Evolutionary conservation across 2,797 vertebrate species (phyloP), one percentile per base, ranked within the genome.

Genomic region (Otolemur crassicaudatus): DNA sequence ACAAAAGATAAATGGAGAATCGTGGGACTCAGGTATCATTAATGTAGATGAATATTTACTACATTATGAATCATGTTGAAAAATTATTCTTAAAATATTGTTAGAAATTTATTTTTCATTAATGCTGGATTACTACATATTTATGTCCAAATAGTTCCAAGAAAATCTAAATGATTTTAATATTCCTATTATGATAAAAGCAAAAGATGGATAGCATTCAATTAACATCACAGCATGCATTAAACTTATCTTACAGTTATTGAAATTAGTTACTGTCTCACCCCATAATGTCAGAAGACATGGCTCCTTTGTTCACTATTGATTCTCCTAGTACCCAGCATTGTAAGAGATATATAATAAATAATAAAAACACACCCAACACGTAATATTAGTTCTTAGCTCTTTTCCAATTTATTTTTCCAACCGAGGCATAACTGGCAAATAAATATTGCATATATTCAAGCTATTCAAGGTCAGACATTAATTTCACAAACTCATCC

Each of bases 161-260:
- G 23, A 63, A 94, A 91, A 91, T 67, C 12, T 73, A 69, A 90
- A 65, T 86, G 22, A 34, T 86, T 83, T 93, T 80, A 82, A 82
- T 61, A 90, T 65, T 95, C 37, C 29, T 87, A n/a, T n/a, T 22
- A 89, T 88, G 31, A 69, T 87, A 94, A 91, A 95, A 86, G 17
- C 7, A 81, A 91, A 96, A 95, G 67, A 97, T 53, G 75, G 17
- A 95, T 76, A 85, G 37, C 79, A 88, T 88, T 85, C 63, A 97
- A 83, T 93, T 91, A 88, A 53, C 17, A 89, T 63, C 46, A 61
- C 63, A 76, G 76, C 40, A 34, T 46, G 70, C 31, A 92, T 23
- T 84, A 90, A 80, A 94, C 76, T 5, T 27, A 79, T 9, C 53
- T 87, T 83, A 70, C 6, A 88, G 23, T 70, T 91, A 79, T 83